Evolutionary conservation across 2,113 vertebrate species (phyloP).

Genomic region (Tenrec ecaudatus): DNA sequence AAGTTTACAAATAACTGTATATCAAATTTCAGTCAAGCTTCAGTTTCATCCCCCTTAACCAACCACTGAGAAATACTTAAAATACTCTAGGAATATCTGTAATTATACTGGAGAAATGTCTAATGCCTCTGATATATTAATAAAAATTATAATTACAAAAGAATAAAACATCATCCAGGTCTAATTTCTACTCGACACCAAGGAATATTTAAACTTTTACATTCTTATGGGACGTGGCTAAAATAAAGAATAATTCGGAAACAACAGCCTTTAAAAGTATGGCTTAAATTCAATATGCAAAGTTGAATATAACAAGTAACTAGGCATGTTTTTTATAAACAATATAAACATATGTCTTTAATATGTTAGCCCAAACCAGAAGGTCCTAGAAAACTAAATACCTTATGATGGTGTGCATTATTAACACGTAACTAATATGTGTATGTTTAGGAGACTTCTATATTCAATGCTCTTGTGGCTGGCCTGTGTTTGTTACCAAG

Average conservation of each 20-base stretch:
- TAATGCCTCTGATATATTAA: not conserved
- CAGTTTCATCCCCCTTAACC: rapidly evolving
- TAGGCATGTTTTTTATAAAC: not conserved
- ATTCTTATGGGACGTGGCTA: not conserved
- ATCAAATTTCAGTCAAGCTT: not conserved
- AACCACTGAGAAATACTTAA: not conserved
- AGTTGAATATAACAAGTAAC: not conserved
- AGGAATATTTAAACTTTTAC: not conserved
- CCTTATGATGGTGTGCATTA: not conserved
- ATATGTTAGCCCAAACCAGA: not conserved
- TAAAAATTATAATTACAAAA: not conserved
- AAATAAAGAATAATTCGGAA: not conserved
- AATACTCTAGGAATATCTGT: not conserved
- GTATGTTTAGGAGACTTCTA: not conserved
- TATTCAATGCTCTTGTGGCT: not conserved
- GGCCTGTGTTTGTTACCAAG: not conserved
- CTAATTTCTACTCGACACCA: not conserved
- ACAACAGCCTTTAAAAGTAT: not conserved
- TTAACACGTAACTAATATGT: not conserved
- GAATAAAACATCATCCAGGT: not conserved
- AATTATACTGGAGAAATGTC: not conserved
- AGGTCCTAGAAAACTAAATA: not conserved
- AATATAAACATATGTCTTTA: not conserved
- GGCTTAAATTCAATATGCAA: not conserved
- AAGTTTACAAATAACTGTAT: rapidly evolving